Evolutionary conservation across 1,140 invertebrate species (phyloP), one percentile per base, ranked within the genome.

Genomic region (Phocides pigmalion): DNA sequence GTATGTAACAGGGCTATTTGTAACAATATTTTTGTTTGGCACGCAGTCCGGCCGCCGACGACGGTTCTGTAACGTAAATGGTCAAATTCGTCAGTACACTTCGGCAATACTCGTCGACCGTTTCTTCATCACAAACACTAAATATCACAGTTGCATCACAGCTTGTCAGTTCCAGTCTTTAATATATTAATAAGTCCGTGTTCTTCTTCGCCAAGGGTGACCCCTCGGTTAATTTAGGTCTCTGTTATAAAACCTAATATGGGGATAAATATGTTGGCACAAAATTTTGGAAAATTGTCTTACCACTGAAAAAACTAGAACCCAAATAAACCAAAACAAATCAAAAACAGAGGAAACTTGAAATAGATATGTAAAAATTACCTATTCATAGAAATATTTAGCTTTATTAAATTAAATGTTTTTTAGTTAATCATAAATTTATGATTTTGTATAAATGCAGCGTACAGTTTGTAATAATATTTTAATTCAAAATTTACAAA

Each of bases 21-120:
- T 54, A 42, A 11, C 35, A 62, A 39, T 32, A 37, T 58, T 42
- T 47, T 61, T 65, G 62, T 81, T 81, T 86, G 84, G 78, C 82
- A 81, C 81, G 80, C 39, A 65, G 81, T 77, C 80, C 69, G 67
- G 74, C 67, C 41, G 72, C 78, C 61, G 76, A 66, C 77, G 68
- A 28, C 46, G 78, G 63, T 73, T 89, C 87, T 89, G 87, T 80
- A 89, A 89, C 66, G 72, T 78, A 89, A 89, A 89, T 84, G 68
- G 82, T 89, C 87, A 89, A 50, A 87, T 44, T 75, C 74, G 76
- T 89, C 81, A 89, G 75, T 87, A 80, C 76, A 75, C 50, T n/a
- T n/a, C 28, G 63, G 67, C 72, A 66, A 44, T 66, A 64, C 72
- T 66, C 67, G 54, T 56, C 68, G 77, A 78, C 82, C 75, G 61